Evolutionary conservation across 2,113 vertebrate genomes (phyloP), one percentile per base, ranked within the genome.

Genomic region (Scytalopus superciliaris): DNA sequence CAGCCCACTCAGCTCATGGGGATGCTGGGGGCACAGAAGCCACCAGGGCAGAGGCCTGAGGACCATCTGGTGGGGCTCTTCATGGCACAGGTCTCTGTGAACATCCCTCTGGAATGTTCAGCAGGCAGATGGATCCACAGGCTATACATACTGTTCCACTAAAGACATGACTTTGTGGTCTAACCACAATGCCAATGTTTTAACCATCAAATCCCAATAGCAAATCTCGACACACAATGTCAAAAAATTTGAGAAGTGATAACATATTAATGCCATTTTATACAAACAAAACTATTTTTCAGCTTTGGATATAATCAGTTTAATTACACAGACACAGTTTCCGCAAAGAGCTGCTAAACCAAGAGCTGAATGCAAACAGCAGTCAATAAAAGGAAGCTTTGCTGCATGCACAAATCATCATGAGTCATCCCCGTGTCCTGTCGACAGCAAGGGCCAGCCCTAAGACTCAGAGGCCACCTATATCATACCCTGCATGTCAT

Each of bases 81-180:
- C 25, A 7, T 0, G 1, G 10, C 81, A 68, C 39, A 75, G 47
- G 53, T 68, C 42, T 28, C 23, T 52, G 25, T 52, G 50, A 28
- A 52, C 50, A 52, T 3, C 24, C 10, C 53, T 45, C 49, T 1
- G 3, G 30, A 44, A 55, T 0, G 0, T 14, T 22, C 72, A 50
- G 39, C 7, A 5, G 12, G 14, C 52, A 86, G 35, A 28, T 0
- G 0, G 13, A 59, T 19, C 19, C 42, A n/a, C 45, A 33, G 31
- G 50, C 60, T 35, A n/a, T 67, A 35, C 2, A 4, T 1, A 0
- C 3, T 3, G 2, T 28, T 33, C 28, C 22, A 27, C 35, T 73
- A 21, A 66, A 53, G 37, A 56, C 14, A 40, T 25, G 13, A 37
- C 16, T 56, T 9, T 18, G 10, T 2, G 0, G 14, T 37, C 47